These are phyloP conservation scores for Arothron firmamentum DNA, from an alignment of 2,113 vertebrate species.

Conservation along the genomic window DNA sequence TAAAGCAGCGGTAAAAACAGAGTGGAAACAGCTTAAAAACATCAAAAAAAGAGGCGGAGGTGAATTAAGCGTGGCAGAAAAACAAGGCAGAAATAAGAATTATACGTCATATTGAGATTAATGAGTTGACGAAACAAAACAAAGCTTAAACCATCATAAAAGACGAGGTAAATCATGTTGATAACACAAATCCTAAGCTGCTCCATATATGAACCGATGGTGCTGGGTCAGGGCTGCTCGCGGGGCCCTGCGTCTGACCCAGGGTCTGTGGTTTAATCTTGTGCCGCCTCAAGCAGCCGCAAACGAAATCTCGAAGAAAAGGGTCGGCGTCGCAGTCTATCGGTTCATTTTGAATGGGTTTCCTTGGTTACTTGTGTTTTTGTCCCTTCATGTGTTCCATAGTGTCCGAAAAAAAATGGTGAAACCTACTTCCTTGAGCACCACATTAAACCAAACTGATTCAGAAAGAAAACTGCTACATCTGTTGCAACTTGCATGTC, in stretches of 20 bases:
- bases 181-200: conserved; percentile 27
- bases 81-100: not conserved
- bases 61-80: conserved; percentile 25
- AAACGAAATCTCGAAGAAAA: conserved; percentile 21
- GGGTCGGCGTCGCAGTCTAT: conserved; percentile 65
- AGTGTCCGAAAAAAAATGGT: conserved; percentile 71
- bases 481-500: conserved; percentile 72
- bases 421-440: conserved; percentile 67
- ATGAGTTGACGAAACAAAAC: conserved; percentile 29
- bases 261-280: conserved; percentile 31
- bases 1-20: conserved; percentile 74
- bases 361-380: conserved; percentile 75
- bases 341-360: conserved; percentile 56
- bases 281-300: conserved; percentile 54
- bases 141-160: conserved; percentile 46
- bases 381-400: conserved; percentile 78
- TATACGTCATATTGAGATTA: not conserved
- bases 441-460: conserved; percentile 62
- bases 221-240: conserved; percentile 23
- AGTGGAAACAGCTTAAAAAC: conserved; percentile 79
- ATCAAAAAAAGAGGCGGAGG: conserved; percentile 63
- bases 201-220: conserved; percentile 14
- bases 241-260: conserved; percentile 7
- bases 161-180: conserved; percentile 41
- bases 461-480: conserved; percentile 71